These are phyloP conservation scores for Chiloscyllium plagiosum DNA, from an alignment of 2,113 vertebrate genomes.

Conservation along the genomic window DNA sequence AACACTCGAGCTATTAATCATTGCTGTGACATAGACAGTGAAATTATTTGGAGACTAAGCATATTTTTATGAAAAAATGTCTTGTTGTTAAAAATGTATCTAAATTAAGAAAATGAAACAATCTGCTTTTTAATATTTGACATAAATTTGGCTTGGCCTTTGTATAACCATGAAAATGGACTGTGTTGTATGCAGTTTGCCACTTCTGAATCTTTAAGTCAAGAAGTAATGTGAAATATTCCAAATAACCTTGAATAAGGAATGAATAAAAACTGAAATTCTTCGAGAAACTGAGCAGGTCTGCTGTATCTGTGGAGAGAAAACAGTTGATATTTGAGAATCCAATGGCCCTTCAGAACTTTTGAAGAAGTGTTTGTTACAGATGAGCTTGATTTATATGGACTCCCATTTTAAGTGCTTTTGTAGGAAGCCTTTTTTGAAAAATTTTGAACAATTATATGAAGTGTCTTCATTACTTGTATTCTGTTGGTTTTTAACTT, in stretches of 20 bases:
- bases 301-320: too few relatives aligned
- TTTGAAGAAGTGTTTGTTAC: background rate
- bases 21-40: background rate
- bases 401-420: background rate
- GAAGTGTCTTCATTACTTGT: background rate
- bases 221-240: background rate
- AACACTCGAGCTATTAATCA: too few relatives aligned
- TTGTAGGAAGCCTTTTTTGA: background rate
- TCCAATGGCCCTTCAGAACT: too few relatives aligned
- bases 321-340: too few relatives aligned
- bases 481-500: background rate
- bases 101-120: too few relatives aligned
- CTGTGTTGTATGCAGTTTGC: background rate
- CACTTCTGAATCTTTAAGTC: too few relatives aligned
- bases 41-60: background rate
- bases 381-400: background rate
- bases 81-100: background rate
- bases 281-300: too few relatives aligned
- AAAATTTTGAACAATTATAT: background rate
- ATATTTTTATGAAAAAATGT: background rate
- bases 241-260: background rate
- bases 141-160: background rate
- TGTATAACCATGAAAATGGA: background rate
- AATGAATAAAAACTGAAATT: too few relatives aligned
- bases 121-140: background rate